Evolutionary conservation across 2,888 invertebrate species (phyloP).

Genomic region (Timema cristinae): DNA sequence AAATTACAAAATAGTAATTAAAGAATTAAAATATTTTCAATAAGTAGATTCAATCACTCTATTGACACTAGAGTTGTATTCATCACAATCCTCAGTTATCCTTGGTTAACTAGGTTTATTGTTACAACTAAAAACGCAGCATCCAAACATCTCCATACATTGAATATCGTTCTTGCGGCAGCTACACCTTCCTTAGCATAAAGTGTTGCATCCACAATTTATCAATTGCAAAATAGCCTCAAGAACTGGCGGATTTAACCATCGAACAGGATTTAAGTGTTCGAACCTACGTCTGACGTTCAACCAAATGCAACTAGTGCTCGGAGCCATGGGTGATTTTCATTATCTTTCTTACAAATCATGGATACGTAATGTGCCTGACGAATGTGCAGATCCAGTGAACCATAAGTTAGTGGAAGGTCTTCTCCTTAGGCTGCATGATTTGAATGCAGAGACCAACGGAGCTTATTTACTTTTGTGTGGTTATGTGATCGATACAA

Average conservation of each 20-base stretch:
- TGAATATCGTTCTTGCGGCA: conserved; percentile 6
- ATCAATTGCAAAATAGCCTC: conserved; percentile 2
- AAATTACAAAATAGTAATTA: neutral
- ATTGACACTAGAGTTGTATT: neutral
- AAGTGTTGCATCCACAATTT: neutral
- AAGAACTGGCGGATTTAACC: neutral
- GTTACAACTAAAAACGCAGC: conserved; percentile 7
- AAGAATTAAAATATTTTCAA: neutral
- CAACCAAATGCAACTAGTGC: neutral
- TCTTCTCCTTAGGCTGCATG: neutral
- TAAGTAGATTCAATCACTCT: conserved; percentile 5
- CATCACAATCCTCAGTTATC: neutral
- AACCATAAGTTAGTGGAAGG: conserved; percentile 1
- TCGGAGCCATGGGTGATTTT: neutral
- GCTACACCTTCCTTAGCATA: neutral
- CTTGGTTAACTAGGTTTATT: neutral
- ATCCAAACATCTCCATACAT: neutral
- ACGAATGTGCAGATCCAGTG: conserved; percentile 1
- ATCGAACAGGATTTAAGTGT: conserved; percentile 3
- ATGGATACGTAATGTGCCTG: conserved; percentile 1
- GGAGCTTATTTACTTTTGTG: neutral
- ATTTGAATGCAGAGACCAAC: conserved; percentile 3
- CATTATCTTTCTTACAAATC: neutral
- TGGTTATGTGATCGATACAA: neutral
- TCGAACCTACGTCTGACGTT: neutral